Conservation (phyloP, 2,113 vertebrate genomes). For the Pelobates fuscus region DNA sequence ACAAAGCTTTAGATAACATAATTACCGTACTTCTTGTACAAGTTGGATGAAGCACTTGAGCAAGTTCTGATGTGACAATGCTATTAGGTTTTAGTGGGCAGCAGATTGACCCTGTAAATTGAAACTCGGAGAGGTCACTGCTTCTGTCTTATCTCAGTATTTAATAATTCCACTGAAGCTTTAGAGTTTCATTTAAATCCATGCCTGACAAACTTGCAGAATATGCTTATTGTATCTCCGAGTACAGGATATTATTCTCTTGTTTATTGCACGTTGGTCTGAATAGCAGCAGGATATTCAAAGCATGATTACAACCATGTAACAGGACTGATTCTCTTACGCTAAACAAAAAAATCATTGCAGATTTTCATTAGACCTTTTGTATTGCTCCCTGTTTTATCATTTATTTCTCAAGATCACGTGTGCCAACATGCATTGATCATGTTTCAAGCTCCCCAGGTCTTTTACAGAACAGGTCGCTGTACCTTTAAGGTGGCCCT, state of each 20-base stretch:
- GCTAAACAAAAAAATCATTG: too few species aligned
- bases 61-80: constrained; percentile 56
- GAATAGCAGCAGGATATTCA: constrained; percentile 9
- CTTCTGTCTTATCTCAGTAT: constrained; percentile 33
- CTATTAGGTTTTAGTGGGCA: constrained; percentile 44
- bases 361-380: too few species aligned
- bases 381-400: too few species aligned
- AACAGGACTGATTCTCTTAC: neutral
- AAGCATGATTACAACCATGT: neutral
- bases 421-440: too few species aligned
- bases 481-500: too few species aligned
- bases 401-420: too few species aligned
- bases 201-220: neutral
- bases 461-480: too few species aligned
- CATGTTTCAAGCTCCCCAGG: too few species aligned
- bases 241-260: constrained; percentile 10
- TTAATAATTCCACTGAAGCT: constrained; percentile 44
- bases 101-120: constrained; percentile 62
- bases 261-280: constrained; percentile 20
- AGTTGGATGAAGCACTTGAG: constrained; percentile 21
- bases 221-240: constrained; percentile 17
- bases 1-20: constrained; percentile 28
- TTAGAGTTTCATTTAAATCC: constrained; percentile 50
- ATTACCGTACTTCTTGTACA: constrained; percentile 54
- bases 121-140: constrained; percentile 50